Evolutionary conservation across 2,888 invertebrate genomes (phyloP), one percentile per base, ranked within the genome.

Genomic region (Drosophila acutilabella): DNA sequence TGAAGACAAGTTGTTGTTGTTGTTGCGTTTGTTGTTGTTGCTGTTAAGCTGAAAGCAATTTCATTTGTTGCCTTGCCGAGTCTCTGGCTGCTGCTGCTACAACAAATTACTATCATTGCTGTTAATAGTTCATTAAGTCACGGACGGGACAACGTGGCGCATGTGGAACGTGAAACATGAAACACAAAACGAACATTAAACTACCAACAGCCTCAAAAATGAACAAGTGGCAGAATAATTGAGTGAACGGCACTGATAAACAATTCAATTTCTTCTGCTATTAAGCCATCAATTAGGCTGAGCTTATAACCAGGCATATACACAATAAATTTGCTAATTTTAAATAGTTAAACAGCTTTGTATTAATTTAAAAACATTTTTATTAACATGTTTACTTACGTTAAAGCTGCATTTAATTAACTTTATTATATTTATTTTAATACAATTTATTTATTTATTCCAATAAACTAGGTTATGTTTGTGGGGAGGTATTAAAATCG

Each of bases 91-190:
- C 50, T 38, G 53, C 62, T 67, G 80, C 71, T 70, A 77, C 85
- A 88, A 85, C 85, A 85, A 85, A 85, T 85, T 88, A 86, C 85
- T 83, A 85, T 85, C 85, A 85, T 85, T 85, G 85, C 85, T 86
- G 88, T 85, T 85, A 85, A 85, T 85, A 88, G 85, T 86, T 86
- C 85, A 86, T 86, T 86, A 86, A 86, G 85, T 88, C 85, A 86
- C 88, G 85, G 85, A 86, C 80, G 73, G 74, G 48, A 69, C 57
- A 66, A 81, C 81, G 79, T 78, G 84, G 56, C 75, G 65, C 78
- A 75, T 71, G 74, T 71, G 75, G 68, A 71, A 76, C 84, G 81
- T 80, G 81, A 71, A 81, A 78, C 83, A 64, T 78, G 74, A 83
- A 79, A 74, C 76, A 71, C 72, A 74, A 80, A 82, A 71, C 69